Evolutionary conservation across 2,888 invertebrate genomes (phyloP).

Genomic region (Parascotia fuliginaria): DNA sequence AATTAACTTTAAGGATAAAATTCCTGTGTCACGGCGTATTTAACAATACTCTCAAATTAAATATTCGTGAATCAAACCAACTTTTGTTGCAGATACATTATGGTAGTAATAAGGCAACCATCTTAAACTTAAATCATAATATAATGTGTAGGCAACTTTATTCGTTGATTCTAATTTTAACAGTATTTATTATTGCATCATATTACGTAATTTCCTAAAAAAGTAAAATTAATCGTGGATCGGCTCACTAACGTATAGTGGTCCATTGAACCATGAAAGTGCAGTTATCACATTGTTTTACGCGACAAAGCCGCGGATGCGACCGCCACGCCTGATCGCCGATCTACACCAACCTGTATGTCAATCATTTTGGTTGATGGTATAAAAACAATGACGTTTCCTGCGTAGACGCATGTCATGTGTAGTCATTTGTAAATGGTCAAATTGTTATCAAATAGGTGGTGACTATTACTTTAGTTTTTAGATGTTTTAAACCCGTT

Average conservation of each 20-base stretch:
- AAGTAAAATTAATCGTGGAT: too few relatives aligned
- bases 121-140: too few relatives aligned
- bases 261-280: slow-evolving; percentile 49
- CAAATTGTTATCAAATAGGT: slow-evolving; percentile 3
- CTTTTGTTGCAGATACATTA: too few relatives aligned
- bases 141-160: too few relatives aligned
- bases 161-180: too few relatives aligned
- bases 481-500: not conserved
- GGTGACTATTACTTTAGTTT: not conserved
- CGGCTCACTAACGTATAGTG: not conserved
- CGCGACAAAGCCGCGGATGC: slow-evolving; percentile 66
- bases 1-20: too few relatives aligned
- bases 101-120: too few relatives aligned
- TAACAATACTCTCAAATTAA: too few relatives aligned
- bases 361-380: slow-evolving; percentile 59
- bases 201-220: slow-evolving; percentile 4
- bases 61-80: too few relatives aligned
- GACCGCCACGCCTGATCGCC: slow-evolving; percentile 67
- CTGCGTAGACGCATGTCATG: slow-evolving; percentile 44
- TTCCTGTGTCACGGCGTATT: too few relatives aligned
- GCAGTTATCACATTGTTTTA: slow-evolving; percentile 67
- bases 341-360: slow-evolving; percentile 55
- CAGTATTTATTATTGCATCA: too few relatives aligned
- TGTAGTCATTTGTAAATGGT: slow-evolving; percentile 20
- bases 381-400: slow-evolving; percentile 68